These are phyloP conservation scores for Astropecten irregularis DNA, from an alignment of 53 echinoderm and acorn worm genomes.

Conservation along the genomic window DNA sequence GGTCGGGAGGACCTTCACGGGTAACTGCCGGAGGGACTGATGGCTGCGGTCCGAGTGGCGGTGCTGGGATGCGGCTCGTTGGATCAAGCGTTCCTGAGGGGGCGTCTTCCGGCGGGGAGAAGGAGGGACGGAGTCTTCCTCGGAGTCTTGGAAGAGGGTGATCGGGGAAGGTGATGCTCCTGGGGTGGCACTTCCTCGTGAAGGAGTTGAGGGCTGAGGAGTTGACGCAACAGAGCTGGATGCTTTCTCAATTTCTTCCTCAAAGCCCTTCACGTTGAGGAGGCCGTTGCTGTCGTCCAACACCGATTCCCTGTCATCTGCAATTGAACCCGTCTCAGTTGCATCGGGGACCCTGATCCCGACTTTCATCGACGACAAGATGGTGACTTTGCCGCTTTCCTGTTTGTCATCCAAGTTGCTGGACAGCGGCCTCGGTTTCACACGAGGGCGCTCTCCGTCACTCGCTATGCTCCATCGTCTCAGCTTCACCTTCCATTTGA, in stretches of 20 bases:
- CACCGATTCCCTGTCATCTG: neutral
- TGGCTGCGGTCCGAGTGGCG: constrained; percentile 19
- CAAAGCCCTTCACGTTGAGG: constrained; percentile 23
- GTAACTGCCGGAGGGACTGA: constrained; percentile 25
- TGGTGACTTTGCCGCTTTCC: neutral
- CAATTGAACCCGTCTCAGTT: neutral
- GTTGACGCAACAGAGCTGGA: constrained; percentile 12
- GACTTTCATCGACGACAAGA: constrained; percentile 35
- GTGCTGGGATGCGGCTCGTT: neutral
- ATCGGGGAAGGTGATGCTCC: neutral
- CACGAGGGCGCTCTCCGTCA: constrained; percentile 15
- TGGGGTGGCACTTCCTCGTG: neutral
- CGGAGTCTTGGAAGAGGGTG: neutral
- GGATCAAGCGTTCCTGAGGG: constrained; percentile 10
- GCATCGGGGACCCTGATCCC: constrained; percentile 18
- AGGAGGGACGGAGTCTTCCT: neutral
- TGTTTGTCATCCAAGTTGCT: neutral
- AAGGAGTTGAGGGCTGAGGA: neutral
- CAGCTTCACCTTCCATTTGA: neutral
- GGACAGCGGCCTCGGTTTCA: neutral
- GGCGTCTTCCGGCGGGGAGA: constrained; percentile 24
- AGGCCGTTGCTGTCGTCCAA: constrained; percentile 37
- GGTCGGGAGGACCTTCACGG: constrained; percentile 30
- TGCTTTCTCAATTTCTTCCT: constrained; percentile 17
- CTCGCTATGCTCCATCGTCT: constrained; percentile 25